Conservation (phyloP, 1,140 invertebrate genomes). For the Diabrotica undecimpunctata region DNA sequence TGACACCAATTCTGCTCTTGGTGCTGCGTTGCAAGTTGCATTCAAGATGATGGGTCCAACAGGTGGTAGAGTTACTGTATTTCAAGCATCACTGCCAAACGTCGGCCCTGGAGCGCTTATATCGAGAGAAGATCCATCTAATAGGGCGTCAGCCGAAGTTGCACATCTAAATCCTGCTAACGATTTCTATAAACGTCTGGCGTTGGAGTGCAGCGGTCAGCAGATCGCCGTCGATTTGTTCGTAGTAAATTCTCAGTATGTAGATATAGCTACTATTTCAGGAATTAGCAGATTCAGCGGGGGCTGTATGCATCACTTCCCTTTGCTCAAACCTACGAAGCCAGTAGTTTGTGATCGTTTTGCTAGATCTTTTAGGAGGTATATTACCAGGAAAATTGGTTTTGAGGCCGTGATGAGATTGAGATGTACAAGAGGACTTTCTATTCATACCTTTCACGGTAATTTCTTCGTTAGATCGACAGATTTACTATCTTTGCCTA, state of each 20-base stretch:
- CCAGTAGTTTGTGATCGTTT: slow-evolving; percentile 70
- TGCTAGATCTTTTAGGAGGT: slow-evolving; percentile 75
- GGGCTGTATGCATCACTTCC: slow-evolving; percentile 90
- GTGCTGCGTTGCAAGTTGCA: slow-evolving; percentile 88
- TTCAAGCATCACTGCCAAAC: slow-evolving; percentile 89
- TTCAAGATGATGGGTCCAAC: slow-evolving; percentile 88
- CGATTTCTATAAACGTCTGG: slow-evolving; percentile 97
- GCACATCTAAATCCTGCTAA: slow-evolving; percentile 87
- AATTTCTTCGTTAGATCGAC: slow-evolving; percentile 99
- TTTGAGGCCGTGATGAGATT: slow-evolving; percentile 99
- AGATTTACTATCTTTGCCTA: slow-evolving; percentile 92
- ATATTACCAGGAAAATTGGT: slow-evolving; percentile 94
- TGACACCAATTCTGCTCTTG: slow-evolving; percentile 78
- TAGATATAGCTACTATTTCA: slow-evolving; percentile 89
- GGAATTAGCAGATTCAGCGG: slow-evolving; percentile 94
- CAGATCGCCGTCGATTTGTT: slow-evolving; percentile 97
- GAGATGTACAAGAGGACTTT: slow-evolving; percentile 86
- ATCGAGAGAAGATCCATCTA: slow-evolving; percentile 81
- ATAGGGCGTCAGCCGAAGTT: slow-evolving; percentile 74
- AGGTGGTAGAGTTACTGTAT: slow-evolving; percentile 91
- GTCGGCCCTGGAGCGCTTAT: slow-evolving; percentile 84
- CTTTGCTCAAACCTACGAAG: slow-evolving; percentile 77
- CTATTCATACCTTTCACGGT: slow-evolving; percentile 98
- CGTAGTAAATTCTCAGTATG: slow-evolving; percentile 87
- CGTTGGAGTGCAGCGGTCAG: slow-evolving; percentile 92